These are phyloP conservation scores for Panorpa germanica DNA, from an alignment of 2,888 invertebrate species.

Conservation along the genomic window DNA sequence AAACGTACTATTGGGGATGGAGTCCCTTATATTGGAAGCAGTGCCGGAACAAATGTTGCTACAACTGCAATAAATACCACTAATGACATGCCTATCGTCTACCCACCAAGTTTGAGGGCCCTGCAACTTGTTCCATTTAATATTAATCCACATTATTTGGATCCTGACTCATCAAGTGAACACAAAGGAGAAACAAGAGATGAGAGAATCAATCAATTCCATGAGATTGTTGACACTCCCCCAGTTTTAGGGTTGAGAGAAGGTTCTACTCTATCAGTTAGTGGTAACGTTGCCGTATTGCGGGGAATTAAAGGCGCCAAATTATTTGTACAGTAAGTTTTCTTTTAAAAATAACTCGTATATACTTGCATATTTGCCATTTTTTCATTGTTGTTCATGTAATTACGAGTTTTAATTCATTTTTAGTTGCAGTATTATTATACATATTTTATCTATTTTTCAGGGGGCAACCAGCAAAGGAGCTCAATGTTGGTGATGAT, in stretches of 20 bases:
- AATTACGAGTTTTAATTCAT: too few relatives aligned
- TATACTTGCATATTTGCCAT: too few relatives aligned
- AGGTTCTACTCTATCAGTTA: slow-evolving; percentile 43
- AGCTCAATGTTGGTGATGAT: too few relatives aligned
- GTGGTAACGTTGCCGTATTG: slow-evolving; percentile 35
- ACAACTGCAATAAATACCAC: slow-evolving; percentile 64
- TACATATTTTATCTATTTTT: too few relatives aligned
- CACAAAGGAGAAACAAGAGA: slow-evolving; percentile 70
- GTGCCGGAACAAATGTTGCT: slow-evolving; percentile 71
- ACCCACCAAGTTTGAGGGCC: slow-evolving; percentile 53
- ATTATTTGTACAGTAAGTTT: slow-evolving; percentile 41
- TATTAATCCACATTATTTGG: slow-evolving; percentile 71
- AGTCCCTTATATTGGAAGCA: slow-evolving; percentile 55
- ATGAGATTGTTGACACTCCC: slow-evolving; percentile 33
- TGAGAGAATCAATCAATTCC: slow-evolving; percentile 48
- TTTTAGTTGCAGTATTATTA: too few relatives aligned
- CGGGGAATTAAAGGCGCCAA: slow-evolving; percentile 41
- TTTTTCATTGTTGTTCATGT: too few relatives aligned
- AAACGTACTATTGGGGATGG: slow-evolving; percentile 40
- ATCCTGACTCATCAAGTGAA: slow-evolving; percentile 33
- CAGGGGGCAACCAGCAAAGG: too few relatives aligned
- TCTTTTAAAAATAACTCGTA: slow-evolving; percentile 12
- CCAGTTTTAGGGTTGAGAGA: slow-evolving; percentile 54
- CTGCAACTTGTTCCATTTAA: slow-evolving; percentile 60
- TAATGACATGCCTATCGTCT: slow-evolving; percentile 77